Conservation (phyloP, 2,888 invertebrate genomes). For the Entomobrya proxima region DNA sequence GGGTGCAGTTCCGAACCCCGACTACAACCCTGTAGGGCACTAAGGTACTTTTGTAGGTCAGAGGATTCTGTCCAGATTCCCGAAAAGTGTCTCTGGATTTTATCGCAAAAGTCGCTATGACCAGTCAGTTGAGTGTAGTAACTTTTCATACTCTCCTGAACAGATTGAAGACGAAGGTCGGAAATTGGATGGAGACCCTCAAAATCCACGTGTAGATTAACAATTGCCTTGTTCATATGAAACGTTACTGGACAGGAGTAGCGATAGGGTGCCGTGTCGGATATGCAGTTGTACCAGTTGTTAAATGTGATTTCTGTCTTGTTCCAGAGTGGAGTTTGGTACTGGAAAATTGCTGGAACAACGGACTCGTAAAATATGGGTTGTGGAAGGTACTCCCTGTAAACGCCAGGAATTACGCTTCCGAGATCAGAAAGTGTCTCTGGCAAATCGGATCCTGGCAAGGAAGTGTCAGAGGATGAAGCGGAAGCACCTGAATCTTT, state of each 20-base stretch:
- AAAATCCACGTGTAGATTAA: slow-evolving; percentile 73
- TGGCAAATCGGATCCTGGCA: slow-evolving; percentile 47
- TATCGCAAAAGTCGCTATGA: slow-evolving; percentile 67
- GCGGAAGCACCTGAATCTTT: not conserved
- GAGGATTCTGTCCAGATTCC: slow-evolving; percentile 46
- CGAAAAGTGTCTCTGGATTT: slow-evolving; percentile 71
- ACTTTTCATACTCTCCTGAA: slow-evolving; percentile 1
- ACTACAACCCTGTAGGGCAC: slow-evolving; percentile 50
- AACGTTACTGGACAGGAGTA: slow-evolving; percentile 73
- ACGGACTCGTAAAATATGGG: slow-evolving; percentile 70
- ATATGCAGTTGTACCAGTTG: slow-evolving; percentile 46
- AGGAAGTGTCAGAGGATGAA: slow-evolving; percentile 29
- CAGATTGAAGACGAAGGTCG: slow-evolving; percentile 13
- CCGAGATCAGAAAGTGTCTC: slow-evolving; percentile 51
- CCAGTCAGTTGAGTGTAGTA: not conserved
- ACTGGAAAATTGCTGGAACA: slow-evolving; percentile 66
- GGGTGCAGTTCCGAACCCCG: slow-evolving; percentile 52
- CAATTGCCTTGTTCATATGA: slow-evolving; percentile 72
- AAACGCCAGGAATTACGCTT: slow-evolving; percentile 31
- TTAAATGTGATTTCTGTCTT: slow-evolving; percentile 48
- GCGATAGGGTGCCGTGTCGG: slow-evolving; percentile 55
- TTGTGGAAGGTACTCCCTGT: slow-evolving; percentile 47
- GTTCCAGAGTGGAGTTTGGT: slow-evolving; percentile 62
- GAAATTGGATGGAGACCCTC: slow-evolving; percentile 68
- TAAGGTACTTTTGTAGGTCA: slow-evolving; percentile 63